Conservation (phyloP, 2,888 invertebrate species). For the Nomada fabriciana region DNA sequence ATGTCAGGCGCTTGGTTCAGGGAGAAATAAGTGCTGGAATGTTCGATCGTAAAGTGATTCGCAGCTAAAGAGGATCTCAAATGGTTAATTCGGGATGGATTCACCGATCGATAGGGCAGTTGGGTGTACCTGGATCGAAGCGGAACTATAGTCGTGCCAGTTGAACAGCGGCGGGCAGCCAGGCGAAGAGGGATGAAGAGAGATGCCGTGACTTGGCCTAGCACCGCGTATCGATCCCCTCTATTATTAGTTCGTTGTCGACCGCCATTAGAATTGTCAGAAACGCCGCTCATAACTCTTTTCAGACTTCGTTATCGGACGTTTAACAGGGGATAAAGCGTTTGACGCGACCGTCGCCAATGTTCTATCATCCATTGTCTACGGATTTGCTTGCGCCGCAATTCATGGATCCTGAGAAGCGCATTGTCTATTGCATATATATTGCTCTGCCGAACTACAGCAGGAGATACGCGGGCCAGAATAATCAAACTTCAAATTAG, state of each 20-base stretch:
- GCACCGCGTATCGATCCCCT: slow-evolving; percentile 75
- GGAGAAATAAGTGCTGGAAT: too few species aligned
- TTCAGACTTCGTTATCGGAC: slow-evolving; percentile 56
- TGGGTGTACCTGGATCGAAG: slow-evolving; percentile 29
- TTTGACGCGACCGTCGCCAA: slow-evolving; percentile 36
- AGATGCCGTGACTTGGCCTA: slow-evolving; percentile 52
- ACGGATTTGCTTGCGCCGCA: not conserved
- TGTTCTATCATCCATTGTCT: not conserved
- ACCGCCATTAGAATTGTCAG: slow-evolving; percentile 74
- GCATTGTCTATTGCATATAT: not conserved
- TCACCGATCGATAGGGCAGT: slow-evolving; percentile 1
- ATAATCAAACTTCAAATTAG: too few species aligned
- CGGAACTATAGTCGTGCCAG: slow-evolving; percentile 29
- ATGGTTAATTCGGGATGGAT: not conserved
- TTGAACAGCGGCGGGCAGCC: slow-evolving; percentile 16
- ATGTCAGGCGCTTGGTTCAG: not conserved
- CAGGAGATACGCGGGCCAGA: too few species aligned
- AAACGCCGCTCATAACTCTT: slow-evolving; percentile 60
- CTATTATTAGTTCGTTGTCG: slow-evolving; percentile 79
- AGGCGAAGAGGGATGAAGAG: slow-evolving; percentile 8
- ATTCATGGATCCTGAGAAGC: not conserved
- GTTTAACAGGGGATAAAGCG: slow-evolving; percentile 45
- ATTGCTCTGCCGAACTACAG: too few species aligned
- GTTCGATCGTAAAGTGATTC: not conserved
- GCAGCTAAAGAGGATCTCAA: not conserved